Conservation (phyloP, 2,888 invertebrate species). For the Aleiodes leptofemur region DNA sequence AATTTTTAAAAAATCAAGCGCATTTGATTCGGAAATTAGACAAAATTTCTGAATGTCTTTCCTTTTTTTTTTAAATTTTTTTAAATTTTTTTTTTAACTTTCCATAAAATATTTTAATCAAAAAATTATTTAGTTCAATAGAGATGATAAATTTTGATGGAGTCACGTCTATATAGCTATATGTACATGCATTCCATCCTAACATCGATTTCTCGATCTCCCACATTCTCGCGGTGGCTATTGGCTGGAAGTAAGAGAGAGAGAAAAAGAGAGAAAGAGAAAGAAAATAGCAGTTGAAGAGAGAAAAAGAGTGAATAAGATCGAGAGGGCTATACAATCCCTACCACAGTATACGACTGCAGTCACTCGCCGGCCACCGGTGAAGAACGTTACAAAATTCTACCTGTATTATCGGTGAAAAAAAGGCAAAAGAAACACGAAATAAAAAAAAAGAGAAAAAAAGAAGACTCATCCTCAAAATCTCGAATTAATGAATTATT, state of each 20-base stretch:
- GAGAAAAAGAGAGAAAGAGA: neutral
- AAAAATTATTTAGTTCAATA: neutral
- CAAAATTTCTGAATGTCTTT: too few species aligned
- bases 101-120: too few species aligned
- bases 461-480: neutral
- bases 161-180: slow-evolving; percentile 11
- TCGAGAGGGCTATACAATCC: slow-evolving; percentile 16
- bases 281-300: neutral
- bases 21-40: too few species aligned
- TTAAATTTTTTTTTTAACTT: too few species aligned
- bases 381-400: slow-evolving; percentile 52
- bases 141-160: slow-evolving; percentile 25
- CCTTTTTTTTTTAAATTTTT: too few species aligned
- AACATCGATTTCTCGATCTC: slow-evolving; percentile 33
- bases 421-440: neutral
- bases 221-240: slow-evolving; percentile 11
- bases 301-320: neutral
- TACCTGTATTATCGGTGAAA: neutral
- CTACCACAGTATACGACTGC: slow-evolving; percentile 48
- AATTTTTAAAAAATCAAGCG: too few species aligned
- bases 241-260: slow-evolving; percentile 1
- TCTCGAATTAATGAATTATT: neutral
- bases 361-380: slow-evolving; percentile 69
- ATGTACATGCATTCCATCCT: slow-evolving; percentile 29
- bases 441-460: neutral